Evolutionary conservation across 2,888 invertebrate species (phyloP).

Genomic region (Pristionchus maxplancki): DNA sequence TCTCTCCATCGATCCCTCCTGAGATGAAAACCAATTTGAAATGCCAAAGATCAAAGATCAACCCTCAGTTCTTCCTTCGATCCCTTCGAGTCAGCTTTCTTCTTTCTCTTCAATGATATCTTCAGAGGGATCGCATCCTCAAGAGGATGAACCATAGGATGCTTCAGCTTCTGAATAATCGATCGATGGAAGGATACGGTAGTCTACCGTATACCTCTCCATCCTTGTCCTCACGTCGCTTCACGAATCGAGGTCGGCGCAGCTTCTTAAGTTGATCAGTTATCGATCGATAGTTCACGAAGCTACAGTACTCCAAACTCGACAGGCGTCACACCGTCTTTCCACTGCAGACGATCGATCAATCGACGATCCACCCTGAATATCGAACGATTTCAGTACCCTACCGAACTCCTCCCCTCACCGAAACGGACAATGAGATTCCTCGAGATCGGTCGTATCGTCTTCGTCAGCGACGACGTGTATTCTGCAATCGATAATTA

Average conservation of each 20-base stretch:
- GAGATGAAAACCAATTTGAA: background rate
- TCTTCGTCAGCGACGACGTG: constrained; percentile 30
- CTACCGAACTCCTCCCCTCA: constrained; percentile 20
- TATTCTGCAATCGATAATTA: background rate
- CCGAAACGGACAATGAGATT: background rate
- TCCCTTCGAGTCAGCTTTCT: background rate
- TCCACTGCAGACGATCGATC: constrained; percentile 24
- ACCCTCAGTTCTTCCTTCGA: background rate
- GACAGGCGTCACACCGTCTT: constrained; percentile 6
- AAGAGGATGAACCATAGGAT: background rate
- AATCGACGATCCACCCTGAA: background rate
- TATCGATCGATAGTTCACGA: background rate
- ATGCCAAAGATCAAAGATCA: background rate
- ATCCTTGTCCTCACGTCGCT: background rate
- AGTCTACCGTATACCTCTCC: constrained; percentile 1
- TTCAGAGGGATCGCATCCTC: background rate
- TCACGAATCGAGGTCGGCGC: background rate
- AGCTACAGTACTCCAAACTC: background rate
- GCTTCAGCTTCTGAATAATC: background rate
- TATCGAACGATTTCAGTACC: background rate
- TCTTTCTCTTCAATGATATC: background rate
- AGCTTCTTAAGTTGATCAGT: constrained; percentile 3
- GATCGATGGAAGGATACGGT: background rate
- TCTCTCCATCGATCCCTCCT: too few species aligned
- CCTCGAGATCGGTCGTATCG: background rate